These are phyloP conservation scores for Leptinotarsa tumamoca DNA, from an alignment of 2,888 invertebrate genomes.

Conservation along the genomic window DNA sequence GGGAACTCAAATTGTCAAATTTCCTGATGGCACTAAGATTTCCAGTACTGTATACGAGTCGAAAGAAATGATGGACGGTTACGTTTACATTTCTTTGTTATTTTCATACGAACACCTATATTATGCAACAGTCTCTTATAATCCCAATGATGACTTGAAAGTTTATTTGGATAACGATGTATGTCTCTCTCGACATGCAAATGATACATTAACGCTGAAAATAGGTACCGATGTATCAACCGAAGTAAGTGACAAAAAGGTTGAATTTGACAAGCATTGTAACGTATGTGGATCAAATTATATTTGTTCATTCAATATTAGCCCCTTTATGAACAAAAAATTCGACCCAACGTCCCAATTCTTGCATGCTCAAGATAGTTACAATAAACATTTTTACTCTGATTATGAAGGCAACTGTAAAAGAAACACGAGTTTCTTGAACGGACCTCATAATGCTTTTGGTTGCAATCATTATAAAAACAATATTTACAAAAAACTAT, in stretches of 20 bases:
- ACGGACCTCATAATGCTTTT: constrained; percentile 39
- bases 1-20: constrained; percentile 47
- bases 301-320: constrained; percentile 43
- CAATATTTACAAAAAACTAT: constrained; percentile 49
- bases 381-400: constrained; percentile 51
- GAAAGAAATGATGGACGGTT: constrained; percentile 51
- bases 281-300: constrained; percentile 43
- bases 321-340: constrained; percentile 36
- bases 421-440: constrained; percentile 45
- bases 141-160: constrained; percentile 40
- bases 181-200: constrained; percentile 32
- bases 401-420: constrained; percentile 51
- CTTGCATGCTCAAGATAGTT: constrained; percentile 50
- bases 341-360: constrained; percentile 42
- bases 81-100: constrained; percentile 50
- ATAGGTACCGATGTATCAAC: constrained; percentile 37
- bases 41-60: constrained; percentile 40
- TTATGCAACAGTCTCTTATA: constrained; percentile 50
- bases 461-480: constrained; percentile 49
- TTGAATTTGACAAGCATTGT: constrained; percentile 50
- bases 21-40: constrained; percentile 54
- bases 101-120: constrained; percentile 54
- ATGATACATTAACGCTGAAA: constrained; percentile 37
- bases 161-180: constrained; percentile 43
- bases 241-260: constrained; percentile 38